Conservation (phyloP, 2,888 invertebrate genomes). For the Acanthosoma haemorrhoidale region DNA sequence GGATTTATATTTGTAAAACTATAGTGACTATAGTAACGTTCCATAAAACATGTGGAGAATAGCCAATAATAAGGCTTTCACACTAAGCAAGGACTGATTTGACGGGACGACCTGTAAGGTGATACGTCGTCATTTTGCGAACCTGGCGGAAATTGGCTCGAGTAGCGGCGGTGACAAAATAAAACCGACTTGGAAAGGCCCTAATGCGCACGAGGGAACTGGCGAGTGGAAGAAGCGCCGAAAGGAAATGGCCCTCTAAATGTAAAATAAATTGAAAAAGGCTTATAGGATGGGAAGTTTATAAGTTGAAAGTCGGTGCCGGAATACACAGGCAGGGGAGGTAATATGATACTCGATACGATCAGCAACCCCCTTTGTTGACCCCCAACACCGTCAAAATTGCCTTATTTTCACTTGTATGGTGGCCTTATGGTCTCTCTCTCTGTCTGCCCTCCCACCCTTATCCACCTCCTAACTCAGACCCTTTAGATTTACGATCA, state of each 20-base stretch:
- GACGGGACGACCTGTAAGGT: too few relatives aligned
- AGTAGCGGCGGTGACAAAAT: neutral
- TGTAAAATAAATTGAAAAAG: constrained; percentile 12
- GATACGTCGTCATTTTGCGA: too few relatives aligned
- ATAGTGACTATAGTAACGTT: too few relatives aligned
- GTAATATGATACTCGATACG: neutral
- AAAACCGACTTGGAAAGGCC: neutral
- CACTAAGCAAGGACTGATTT: too few relatives aligned
- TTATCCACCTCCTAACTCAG: neutral
- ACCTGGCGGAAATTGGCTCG: too few relatives aligned
- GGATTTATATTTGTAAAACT: too few relatives aligned
- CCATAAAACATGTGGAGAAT: too few relatives aligned
- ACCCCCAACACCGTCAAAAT: too few relatives aligned
- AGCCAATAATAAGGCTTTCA: too few relatives aligned
- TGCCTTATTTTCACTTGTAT: neutral
- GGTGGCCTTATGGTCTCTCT: neutral
- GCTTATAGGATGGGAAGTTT: neutral
- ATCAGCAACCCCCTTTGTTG: constrained; percentile 1
- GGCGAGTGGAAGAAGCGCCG: neutral
- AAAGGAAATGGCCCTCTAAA: constrained; percentile 7
- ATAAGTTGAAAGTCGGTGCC: neutral
- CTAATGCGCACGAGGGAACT: neutral
- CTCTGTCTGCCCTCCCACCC: too few relatives aligned
- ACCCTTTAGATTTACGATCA: neutral
- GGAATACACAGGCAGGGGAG: neutral